phyloP scores from a whole-genome alignment of 2,797 vertebrate genomes.

The Sebastes minor region DNA sequence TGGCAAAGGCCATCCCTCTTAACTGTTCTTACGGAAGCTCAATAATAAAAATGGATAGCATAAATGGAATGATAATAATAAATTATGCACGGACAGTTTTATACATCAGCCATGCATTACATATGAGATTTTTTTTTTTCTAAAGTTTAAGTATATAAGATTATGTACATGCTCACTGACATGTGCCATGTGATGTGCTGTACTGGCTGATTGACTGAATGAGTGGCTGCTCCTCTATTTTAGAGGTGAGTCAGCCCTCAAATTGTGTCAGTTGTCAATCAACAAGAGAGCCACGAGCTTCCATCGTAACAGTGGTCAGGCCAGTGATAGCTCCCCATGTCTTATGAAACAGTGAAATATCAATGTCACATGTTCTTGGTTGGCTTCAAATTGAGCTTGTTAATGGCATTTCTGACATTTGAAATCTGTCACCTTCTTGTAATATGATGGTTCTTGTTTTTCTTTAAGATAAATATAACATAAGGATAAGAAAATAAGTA shows the following conservation, averaged over 20 bases:
- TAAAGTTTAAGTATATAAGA: not conserved
- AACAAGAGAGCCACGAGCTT: constrained; percentile 58
- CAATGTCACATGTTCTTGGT: not conserved
- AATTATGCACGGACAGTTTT: not conserved
- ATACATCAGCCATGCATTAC: not conserved
- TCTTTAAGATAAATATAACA: not conserved
- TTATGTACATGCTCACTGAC: not conserved
- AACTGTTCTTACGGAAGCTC: not conserved
- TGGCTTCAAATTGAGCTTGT: not conserved
- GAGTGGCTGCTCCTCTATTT: constrained; percentile 25
- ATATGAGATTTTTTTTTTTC: not conserved
- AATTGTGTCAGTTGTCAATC: constrained; percentile 72
- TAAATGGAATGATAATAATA: not conserved
- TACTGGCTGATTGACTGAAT: constrained; percentile 23
- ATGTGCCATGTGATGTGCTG: not conserved
- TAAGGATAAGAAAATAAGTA: not conserved
- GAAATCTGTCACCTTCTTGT: not conserved
- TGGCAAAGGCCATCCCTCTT: not conserved
- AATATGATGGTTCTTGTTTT: not conserved
- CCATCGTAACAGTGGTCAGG: constrained; percentile 75
- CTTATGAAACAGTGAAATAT: constrained; percentile 55
- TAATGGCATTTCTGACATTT: not conserved
- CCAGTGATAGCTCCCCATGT: constrained; percentile 38
- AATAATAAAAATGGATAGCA: not conserved
- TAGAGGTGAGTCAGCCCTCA: constrained; percentile 64